These are phyloP conservation scores for Scophthalmus maximus DNA, from an alignment of 2,113 vertebrate species.

Conservation along the genomic window DNA sequence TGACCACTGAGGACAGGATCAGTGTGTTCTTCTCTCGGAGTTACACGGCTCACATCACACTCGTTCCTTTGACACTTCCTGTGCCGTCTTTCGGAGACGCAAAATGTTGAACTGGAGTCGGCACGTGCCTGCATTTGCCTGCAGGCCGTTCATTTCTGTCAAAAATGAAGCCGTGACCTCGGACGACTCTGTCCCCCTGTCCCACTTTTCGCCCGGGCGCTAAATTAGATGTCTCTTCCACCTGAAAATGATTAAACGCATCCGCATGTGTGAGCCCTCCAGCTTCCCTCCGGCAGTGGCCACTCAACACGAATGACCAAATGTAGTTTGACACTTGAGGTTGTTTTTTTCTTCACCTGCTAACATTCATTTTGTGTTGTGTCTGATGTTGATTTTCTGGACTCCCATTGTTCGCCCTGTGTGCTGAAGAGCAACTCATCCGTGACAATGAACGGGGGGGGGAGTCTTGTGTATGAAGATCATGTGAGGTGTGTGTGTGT, in stretches of 20 bases:
- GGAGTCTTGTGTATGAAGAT: not conserved
- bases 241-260: constrained; percentile 16
- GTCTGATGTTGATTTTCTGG: not conserved
- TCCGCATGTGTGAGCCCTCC: not conserved
- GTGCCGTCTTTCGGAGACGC: no score
- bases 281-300: not conserved
- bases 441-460: not conserved
- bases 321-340: no score
- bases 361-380: not conserved
- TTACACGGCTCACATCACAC: not conserved
- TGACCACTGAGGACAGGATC: no score
- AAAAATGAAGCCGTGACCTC: constrained; percentile 4
- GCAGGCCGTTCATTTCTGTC: not conserved
- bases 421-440: not conserved
- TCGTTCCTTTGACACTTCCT: not conserved
- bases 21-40: no score
- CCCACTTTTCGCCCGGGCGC: constrained; percentile 12
- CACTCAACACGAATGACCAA: not conserved
- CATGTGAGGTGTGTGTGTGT: not conserved
- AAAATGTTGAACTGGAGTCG: not conserved
- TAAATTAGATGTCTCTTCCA: constrained; percentile 13
- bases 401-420: not conserved
- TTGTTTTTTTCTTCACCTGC: not conserved
- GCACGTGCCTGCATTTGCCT: constrained; percentile 28
- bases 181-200: not conserved